phyloP scores from a whole-genome alignment of 2,797 vertebrate genomes.

The Sebastes itinus region DNA sequence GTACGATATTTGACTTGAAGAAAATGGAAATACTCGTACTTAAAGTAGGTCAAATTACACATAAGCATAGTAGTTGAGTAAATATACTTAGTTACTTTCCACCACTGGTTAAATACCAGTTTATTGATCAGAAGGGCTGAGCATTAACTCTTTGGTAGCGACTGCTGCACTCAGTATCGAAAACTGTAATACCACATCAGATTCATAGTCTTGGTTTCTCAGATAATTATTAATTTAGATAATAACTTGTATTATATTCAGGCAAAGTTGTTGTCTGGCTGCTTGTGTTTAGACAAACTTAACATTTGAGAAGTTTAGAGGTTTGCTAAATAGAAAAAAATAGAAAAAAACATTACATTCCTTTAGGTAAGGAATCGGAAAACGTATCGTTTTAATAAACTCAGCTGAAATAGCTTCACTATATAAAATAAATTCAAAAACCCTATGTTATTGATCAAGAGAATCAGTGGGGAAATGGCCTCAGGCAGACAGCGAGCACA shows the following conservation, averaged over 20 bases:
- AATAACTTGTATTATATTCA: neutral
- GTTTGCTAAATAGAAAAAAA: neutral
- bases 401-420: neutral
- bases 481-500: conserved; percentile 13
- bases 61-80: neutral
- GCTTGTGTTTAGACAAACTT: neutral
- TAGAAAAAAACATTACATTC: neutral
- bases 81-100: neutral
- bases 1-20: neutral
- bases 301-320: neutral
- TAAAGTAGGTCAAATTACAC: neutral
- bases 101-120: neutral
- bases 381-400: neutral
- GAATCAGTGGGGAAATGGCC: neutral
- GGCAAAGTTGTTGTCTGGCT: neutral
- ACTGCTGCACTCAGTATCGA: neutral
- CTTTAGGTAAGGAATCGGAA: neutral
- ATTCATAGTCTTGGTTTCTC: neutral
- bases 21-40: neutral
- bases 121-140: neutral
- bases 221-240: neutral
- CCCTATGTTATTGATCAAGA: neutral
- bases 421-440: neutral
- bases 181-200: neutral
- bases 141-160: neutral